Evolutionary conservation across 1,140 invertebrate species (phyloP).

Genomic region (Caenorhabditis latens): DNA sequence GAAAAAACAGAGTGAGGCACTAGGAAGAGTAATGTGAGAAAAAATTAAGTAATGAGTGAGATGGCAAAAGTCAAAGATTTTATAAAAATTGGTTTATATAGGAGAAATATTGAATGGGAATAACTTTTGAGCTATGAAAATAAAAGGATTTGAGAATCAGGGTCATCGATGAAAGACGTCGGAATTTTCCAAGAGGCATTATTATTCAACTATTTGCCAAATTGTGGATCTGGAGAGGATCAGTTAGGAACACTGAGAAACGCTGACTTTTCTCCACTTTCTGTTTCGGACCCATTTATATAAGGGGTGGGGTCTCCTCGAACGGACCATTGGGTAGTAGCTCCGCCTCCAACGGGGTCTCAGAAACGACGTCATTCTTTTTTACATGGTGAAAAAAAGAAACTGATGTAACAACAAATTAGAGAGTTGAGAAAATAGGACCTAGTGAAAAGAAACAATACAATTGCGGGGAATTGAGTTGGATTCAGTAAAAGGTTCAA

Average conservation of each 20-base stretch:
- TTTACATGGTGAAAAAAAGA: conserved; percentile 21
- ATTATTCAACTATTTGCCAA: not conserved
- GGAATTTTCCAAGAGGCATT: conserved; percentile 8
- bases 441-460: not conserved
- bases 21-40: conserved; percentile 4
- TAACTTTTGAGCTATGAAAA: conserved; percentile 33
- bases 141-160: conserved; percentile 3
- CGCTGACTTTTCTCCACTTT: not conserved
- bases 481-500: conserved; percentile 12
- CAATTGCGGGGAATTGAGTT: not conserved
- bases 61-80: not conserved
- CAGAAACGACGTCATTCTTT: conserved; percentile 38
- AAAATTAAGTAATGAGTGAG: not conserved
- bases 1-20: not conserved
- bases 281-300: conserved; percentile 13
- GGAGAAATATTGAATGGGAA: not conserved
- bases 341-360: conserved; percentile 13
- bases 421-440: not conserved
- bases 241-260: not conserved
- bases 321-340: conserved; percentile 30
- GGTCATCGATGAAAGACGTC: conserved; percentile 17
- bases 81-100: not conserved
- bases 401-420: conserved; percentile 30
- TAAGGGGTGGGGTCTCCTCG: conserved; percentile 32
- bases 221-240: not conserved